phyloP scores from a whole-genome alignment of 2,797 vertebrate genomes.

The Falco novaeseelandiae region DNA sequence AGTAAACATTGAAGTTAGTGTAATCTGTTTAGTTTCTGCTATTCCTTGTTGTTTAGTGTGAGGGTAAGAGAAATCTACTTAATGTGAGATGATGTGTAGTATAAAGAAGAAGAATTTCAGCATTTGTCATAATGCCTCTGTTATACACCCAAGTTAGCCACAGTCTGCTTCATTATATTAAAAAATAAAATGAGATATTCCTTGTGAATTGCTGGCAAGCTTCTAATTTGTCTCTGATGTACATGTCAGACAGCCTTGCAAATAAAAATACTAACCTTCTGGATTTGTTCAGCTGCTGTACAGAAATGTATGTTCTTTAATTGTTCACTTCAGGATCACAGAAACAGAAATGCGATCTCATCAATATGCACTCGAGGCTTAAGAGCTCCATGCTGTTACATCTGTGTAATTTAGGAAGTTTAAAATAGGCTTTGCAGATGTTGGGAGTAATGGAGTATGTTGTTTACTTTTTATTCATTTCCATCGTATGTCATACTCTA shows the following conservation, averaged over 20 bases:
- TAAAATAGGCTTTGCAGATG: constrained; percentile 67
- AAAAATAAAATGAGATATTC: neutral
- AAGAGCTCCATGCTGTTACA: constrained; percentile 56
- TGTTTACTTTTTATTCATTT: constrained; percentile 60
- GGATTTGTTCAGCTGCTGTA: neutral
- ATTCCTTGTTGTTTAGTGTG: neutral
- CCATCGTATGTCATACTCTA: neutral
- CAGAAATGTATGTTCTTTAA: constrained; percentile 16
- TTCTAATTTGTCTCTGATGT: neutral
- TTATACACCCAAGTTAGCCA: neutral
- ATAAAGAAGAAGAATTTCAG: neutral
- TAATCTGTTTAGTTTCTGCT: neutral
- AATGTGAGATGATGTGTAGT: neutral
- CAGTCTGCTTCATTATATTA: neutral
- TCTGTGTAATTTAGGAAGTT: constrained; percentile 63
- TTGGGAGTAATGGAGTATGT: constrained; percentile 23
- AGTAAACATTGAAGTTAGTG: neutral
- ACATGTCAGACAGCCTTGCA: accelerated
- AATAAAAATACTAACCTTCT: neutral
- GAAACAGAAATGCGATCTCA: neutral
- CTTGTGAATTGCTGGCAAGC: neutral
- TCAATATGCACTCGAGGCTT: constrained; percentile 36
- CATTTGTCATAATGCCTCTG: neutral
- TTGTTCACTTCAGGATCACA: constrained; percentile 55
- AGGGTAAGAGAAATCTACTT: neutral